These are phyloP conservation scores for Amorpha juglandis DNA, from an alignment of 2,888 invertebrate genomes.

Conservation along the genomic window DNA sequence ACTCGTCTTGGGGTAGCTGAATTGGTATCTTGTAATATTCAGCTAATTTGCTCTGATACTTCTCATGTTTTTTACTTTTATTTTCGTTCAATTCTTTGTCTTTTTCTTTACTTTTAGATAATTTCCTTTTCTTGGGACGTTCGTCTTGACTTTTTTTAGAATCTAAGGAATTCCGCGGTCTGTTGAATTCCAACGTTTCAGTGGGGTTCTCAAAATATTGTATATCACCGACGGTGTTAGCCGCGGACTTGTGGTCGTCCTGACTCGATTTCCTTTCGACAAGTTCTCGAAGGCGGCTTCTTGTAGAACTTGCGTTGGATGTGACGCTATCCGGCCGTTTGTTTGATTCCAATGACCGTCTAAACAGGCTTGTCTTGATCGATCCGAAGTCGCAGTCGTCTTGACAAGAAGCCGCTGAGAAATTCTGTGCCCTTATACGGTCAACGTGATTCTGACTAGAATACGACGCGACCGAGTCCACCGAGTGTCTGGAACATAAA, in stretches of 20 bases:
- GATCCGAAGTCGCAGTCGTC: conserved; percentile 81
- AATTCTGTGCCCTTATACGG: conserved; percentile 83
- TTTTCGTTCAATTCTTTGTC: conserved; percentile 67
- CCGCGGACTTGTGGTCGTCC: conserved; percentile 78
- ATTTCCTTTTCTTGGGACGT: conserved; percentile 76
- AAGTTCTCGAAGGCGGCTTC: conserved; percentile 82
- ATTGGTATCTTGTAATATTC: conserved; percentile 78
- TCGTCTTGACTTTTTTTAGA: conserved; percentile 73
- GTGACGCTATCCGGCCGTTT: conserved; percentile 80
- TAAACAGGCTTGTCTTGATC: conserved; percentile 80
- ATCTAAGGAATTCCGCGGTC: conserved; percentile 70
- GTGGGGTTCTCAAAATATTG: conserved; percentile 82
- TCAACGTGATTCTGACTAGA: conserved; percentile 85
- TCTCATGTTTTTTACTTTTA: conserved; percentile 76
- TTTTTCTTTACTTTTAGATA: conserved; percentile 71
- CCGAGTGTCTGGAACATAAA: conserved; percentile 81
- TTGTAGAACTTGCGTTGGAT: conserved; percentile 79
- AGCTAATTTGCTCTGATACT: conserved; percentile 79
- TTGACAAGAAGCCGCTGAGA: conserved; percentile 83
- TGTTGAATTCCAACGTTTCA: conserved; percentile 79
- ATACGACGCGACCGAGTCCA: conserved; percentile 85
- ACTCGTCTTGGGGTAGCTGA: conserved; percentile 79
- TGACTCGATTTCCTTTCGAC: conserved; percentile 82
- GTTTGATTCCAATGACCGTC: conserved; percentile 76
- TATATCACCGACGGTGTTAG: conserved; percentile 77